Base-by-base conservation (phyloP, 2,888 invertebrate species). In the Abrostola tripartita region DNA sequence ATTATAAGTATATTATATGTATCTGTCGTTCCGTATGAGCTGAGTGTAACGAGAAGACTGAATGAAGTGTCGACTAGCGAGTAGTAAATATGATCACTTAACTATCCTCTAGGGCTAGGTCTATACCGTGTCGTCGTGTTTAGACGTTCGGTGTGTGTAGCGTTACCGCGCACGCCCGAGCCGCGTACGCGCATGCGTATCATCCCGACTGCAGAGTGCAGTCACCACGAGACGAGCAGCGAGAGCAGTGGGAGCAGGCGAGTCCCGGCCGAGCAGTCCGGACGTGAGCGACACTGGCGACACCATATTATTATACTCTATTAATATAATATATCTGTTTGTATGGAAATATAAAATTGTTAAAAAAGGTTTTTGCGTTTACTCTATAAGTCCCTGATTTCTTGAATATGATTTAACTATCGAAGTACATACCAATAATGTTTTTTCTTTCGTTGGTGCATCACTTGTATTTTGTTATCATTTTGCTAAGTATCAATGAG, bases 41-140 rank as follows among this genome's bases (percentile, higher is more conserved):
- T 83, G 91, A 84, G 89, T 86, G 89, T 75, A 89, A 90, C 90
- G 88, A 91, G 89, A 91, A 91, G 91, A 91, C 90, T 91, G 91
- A 91, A 87, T 88, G 90, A 87, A 84, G 76, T 86, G 83, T 87
- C 80, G 84, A 82, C 84, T 70, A 68, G 61, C 44, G 79, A 76
- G 82, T 83, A 78, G 56, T 63, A 51, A 58, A 53, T 64, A 44
- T 65, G 61, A 9, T 41, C 44, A 6, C 57, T 54, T 47, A 61
- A 75, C 62, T 78, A 56, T 57, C 58, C 57, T 50, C 38, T 55
- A 49, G 58, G 52, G 49, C 1, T 24, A 24, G 4, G 1, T 64
- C 57, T 54, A 37, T 60, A 44, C 42, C 14, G 40, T 62, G 50
- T 53, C 54, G 44, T 54, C 61, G 57, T 53, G 37, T 24, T 14